Evolutionary conservation across 2,113 vertebrate species (phyloP).

Genomic region (Callithrix jacchus): DNA sequence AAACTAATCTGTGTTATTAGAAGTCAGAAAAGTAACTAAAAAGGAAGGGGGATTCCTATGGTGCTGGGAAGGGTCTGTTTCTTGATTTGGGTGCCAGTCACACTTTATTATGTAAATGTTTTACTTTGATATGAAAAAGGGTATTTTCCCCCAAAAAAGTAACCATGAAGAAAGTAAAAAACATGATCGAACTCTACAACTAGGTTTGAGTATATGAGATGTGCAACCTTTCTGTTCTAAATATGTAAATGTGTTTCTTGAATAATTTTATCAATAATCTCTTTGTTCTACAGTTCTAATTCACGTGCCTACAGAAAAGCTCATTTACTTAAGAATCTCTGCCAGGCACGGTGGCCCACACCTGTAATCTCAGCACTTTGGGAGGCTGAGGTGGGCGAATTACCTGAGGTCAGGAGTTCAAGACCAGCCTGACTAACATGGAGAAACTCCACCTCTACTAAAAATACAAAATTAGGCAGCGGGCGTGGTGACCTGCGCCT

Average conservation of each 20-base stretch:
- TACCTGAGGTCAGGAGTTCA: too few species aligned
- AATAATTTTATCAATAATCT: not conserved
- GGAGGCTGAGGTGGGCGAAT: too few species aligned
- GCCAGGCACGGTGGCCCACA: too few species aligned
- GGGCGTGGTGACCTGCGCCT: too few species aligned
- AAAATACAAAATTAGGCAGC: too few species aligned
- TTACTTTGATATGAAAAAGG: not conserved
- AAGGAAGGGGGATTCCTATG: not conserved
- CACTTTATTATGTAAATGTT: not conserved
- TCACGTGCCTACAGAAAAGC: not conserved
- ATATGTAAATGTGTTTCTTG: not conserved
- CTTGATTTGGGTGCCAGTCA: not conserved
- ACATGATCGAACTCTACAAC: not conserved
- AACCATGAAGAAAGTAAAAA: not conserved
- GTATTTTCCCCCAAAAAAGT: not conserved
- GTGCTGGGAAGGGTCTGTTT: constrained; percentile 15
- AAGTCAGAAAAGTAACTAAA: not conserved
- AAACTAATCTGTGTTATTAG: not conserved
- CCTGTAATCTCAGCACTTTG: too few species aligned
- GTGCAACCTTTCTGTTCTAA: not conserved
- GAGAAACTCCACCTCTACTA: too few species aligned
- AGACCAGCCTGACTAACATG: too few species aligned
- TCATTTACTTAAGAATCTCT: not conserved
- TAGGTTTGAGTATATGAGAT: not conserved
- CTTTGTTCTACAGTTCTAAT: not conserved